Evolutionary conservation across 2,797 vertebrate species (phyloP).

Genomic region (Acrossocheilus fasciatus): DNA sequence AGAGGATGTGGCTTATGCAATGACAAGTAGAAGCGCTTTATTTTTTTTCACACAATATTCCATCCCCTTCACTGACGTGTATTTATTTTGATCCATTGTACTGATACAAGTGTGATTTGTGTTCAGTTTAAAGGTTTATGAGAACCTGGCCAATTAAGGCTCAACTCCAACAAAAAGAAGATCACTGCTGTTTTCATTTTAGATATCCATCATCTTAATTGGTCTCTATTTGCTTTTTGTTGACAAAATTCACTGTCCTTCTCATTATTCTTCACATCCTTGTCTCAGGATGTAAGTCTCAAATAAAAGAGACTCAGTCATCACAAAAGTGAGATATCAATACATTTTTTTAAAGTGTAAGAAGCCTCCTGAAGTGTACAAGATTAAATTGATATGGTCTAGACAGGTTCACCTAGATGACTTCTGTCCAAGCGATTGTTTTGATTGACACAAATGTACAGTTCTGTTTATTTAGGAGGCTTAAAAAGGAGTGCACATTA

Average conservation of each 20-base stretch:
- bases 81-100: constrained; percentile 4
- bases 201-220: constrained; percentile 40
- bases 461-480: background rate
- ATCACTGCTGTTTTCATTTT: constrained; percentile 37
- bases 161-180: background rate
- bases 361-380: background rate
- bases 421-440: constrained; percentile 57
- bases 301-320: constrained; percentile 5
- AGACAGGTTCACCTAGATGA: background rate
- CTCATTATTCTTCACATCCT: constrained; percentile 20
- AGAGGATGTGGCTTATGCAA: background rate
- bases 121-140: constrained; percentile 24
- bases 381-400: background rate
- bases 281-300: background rate
- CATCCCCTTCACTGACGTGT: constrained; percentile 3
- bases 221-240: constrained; percentile 25
- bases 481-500: background rate
- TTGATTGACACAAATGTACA: constrained; percentile 58
- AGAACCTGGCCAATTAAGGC: background rate
- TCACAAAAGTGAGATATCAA: constrained; percentile 3
- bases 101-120: background rate
- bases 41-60: background rate
- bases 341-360: background rate
- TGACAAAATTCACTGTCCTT: constrained; percentile 31
- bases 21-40: background rate